These are phyloP conservation scores for Raphicerus campestris DNA, from an alignment of 2,113 vertebrate species.

Conservation along the genomic window DNA sequence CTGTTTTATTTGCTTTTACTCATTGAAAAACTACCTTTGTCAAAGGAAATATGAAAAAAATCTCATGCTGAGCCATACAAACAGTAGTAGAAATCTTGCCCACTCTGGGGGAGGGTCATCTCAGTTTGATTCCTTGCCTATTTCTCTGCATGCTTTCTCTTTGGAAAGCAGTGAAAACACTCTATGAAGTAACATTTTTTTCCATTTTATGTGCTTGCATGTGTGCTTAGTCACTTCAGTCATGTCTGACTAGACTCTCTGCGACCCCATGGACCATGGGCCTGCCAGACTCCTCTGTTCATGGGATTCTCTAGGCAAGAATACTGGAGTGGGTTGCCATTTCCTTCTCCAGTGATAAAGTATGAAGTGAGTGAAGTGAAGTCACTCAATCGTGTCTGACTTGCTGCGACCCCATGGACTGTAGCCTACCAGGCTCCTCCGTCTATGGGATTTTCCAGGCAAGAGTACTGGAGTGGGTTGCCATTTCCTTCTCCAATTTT, in stretches of 20 bases:
- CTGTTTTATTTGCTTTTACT: slow-evolving; percentile 10
- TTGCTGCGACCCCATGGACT: background rate
- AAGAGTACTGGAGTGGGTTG: background rate
- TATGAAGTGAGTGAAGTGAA: background rate
- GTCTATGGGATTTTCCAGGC: background rate
- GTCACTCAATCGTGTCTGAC: background rate
- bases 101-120: background rate
- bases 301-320: background rate
- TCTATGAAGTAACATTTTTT: background rate
- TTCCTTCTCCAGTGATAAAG: background rate
- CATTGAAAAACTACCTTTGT: background rate
- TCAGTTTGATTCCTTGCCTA: background rate
- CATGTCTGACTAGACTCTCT: background rate
- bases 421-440: background rate
- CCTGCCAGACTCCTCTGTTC: background rate
- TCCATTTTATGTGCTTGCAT: background rate
- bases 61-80: background rate
- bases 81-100: background rate
- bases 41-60: background rate
- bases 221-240: background rate
- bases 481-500: background rate
- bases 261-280: background rate
- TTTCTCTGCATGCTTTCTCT: background rate
- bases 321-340: background rate
- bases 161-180: background rate